Evolutionary conservation across 2,888 invertebrate genomes (phyloP), one percentile per base, ranked within the genome.

Genomic region (Parapristionchus giblindavisi): DNA sequence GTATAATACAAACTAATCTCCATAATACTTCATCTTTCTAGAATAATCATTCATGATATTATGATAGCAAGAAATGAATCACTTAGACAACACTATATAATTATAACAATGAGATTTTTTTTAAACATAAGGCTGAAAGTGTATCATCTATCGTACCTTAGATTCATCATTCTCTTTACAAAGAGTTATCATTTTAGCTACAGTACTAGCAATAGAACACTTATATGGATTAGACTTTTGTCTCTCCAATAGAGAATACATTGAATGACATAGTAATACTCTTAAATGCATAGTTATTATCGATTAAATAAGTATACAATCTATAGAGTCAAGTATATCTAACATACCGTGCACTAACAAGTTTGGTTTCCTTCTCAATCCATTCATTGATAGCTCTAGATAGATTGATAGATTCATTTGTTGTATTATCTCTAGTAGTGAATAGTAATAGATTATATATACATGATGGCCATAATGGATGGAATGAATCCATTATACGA

Each of bases 391-490:
- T n/a, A n/a, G n/a, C n/a, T n/a, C n/a, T n/a, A n/a, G n/a, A n/a
- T n/a, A n/a, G n/a, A n/a, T n/a, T n/a, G n/a, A n/a, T n/a, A n/a
- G n/a, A n/a, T n/a, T n/a, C n/a, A n/a, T n/a, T n/a, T 65, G 43
- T 43, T 29, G 40, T 43, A 65, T 65, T 65, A 4, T 65, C 63
- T 36, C 63, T 65, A 27, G 63, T 51, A 3, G 68, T 68, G 68
- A 68, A 68, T 68, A 52, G n/a, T 3, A 51, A 34, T 29, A 68
- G 68, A 68, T 52, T 68, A 36, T 68, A 68, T 34, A 68, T 32
- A 40, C 21, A 51, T 14, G 40, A 24, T n/a, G 68, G 68, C n/a
- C 29, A 52, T n/a, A 38, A n/a, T 3, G 68, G 68, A 68, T n/a
- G 36, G 36, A 34, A 51, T 11, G 34, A 51, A 34, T 52, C 36